Conservation (phyloP, 2,888 invertebrate species). For the Chymomyza amoena region DNA sequence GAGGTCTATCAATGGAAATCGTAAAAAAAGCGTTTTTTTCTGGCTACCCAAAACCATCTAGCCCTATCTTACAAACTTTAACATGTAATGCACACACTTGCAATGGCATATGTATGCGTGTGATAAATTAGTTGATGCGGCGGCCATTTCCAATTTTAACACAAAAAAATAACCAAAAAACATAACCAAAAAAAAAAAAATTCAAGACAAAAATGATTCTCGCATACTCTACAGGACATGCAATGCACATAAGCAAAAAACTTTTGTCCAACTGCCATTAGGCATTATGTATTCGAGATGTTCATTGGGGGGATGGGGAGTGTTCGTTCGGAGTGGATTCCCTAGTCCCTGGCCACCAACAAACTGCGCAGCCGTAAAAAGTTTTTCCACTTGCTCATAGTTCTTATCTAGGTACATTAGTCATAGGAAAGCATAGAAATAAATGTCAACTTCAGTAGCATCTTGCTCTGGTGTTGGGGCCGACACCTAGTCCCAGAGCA, state of each 20-base stretch:
- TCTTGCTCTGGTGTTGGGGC: slow-evolving; percentile 8
- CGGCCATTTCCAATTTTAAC: slow-evolving; percentile 23
- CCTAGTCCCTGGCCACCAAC: background rate
- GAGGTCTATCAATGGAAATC: no score
- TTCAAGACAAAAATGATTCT: slow-evolving; percentile 8
- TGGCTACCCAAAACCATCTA: no score
- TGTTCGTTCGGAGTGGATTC: background rate
- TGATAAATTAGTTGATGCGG: slow-evolving; percentile 50
- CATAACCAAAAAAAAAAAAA: slow-evolving; percentile 4
- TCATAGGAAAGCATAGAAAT: slow-evolving; percentile 57
- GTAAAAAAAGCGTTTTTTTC: no score
- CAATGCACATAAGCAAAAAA: slow-evolving; percentile 10
- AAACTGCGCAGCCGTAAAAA: slow-evolving; percentile 33
- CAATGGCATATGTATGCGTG: background rate
- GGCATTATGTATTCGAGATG: background rate
- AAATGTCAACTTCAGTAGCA: slow-evolving; percentile 61
- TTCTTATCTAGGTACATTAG: slow-evolving; percentile 64
- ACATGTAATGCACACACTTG: background rate
- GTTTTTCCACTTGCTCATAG: slow-evolving; percentile 39
- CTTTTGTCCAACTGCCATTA: slow-evolving; percentile 4
- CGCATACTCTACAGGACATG: slow-evolving; percentile 13
- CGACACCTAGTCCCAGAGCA: background rate
- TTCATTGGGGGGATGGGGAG: background rate
- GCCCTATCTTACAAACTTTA: no score
- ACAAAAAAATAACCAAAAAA: background rate